A percentile compares a stretch with the other conserved stretches of the same genome.
Evolutionary conservation across 2,888 invertebrate species (phyloP).

Genomic region (Megalurothrips usitatus): DNA sequence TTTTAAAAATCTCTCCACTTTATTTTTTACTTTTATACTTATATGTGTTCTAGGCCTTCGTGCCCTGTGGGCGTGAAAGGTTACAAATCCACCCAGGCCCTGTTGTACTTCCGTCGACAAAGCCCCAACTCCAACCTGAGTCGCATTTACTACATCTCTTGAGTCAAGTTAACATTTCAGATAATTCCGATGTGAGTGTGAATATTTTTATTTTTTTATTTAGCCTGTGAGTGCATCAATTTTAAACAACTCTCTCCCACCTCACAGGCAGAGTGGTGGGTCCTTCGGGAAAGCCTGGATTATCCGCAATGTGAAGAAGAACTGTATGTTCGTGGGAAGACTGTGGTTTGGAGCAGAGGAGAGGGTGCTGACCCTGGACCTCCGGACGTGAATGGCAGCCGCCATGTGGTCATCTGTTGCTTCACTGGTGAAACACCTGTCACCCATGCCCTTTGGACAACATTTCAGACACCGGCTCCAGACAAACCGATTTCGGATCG

Average conservation of each 20-base stretch:
- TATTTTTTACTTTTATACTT: constrained; percentile 32
- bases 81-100: constrained; percentile 71
- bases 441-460: constrained; percentile 72
- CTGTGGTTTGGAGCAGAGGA: constrained; percentile 64
- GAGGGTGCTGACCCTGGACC: constrained; percentile 40
- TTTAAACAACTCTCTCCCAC: constrained; percentile 29
- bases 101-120: constrained; percentile 51
- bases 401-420: constrained; percentile 48
- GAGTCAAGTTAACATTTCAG: constrained; percentile 70
- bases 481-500: constrained; percentile 39
- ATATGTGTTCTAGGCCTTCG: constrained; percentile 63
- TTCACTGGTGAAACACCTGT: constrained; percentile 76
- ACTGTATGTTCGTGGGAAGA: constrained; percentile 76
- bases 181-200: constrained; percentile 45
- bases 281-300: constrained; percentile 48
- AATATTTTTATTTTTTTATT: neutral
- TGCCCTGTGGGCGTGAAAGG: constrained; percentile 81
- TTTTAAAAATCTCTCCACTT: too few relatives aligned
- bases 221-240: neutral
- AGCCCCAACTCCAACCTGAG: constrained; percentile 53
- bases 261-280: constrained; percentile 50
- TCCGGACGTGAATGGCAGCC: constrained; percentile 35
- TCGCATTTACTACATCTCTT: constrained; percentile 66
- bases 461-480: constrained; percentile 42
- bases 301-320: constrained; percentile 68